Percentiles rank a stretch among this genome's conserved stretches.
These are phyloP conservation scores for Trachythela sp. DNA, from an alignment of 64 coral and sea anemone genomes.

Conservation along the genomic window DNA sequence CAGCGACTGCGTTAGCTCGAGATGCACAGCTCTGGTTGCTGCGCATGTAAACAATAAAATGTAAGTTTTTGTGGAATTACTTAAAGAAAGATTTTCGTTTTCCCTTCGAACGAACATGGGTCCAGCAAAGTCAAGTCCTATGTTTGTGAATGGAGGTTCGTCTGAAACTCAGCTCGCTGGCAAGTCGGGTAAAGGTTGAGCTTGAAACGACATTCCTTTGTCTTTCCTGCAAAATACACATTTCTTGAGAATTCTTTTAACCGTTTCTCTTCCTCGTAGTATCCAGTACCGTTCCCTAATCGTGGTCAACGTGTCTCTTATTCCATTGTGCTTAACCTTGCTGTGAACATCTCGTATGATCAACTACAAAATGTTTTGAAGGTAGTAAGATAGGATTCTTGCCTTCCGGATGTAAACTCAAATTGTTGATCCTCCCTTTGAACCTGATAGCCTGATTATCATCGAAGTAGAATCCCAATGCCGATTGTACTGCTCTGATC, in stretches of 20 bases:
- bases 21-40: not conserved
- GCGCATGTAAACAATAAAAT: constrained; percentile 15
- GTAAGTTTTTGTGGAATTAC: not conserved
- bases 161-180: not conserved
- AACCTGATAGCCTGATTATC: too few relatives aligned
- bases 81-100: not conserved
- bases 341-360: not conserved
- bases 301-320: constrained; percentile 1
- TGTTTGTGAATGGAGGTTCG: not conserved
- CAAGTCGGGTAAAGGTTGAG: not conserved
- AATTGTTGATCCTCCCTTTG: not conserved
- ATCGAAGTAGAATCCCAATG: too few relatives aligned
- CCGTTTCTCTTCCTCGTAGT: not conserved
- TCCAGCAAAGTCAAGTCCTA: not conserved
- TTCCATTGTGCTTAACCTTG: not conserved
- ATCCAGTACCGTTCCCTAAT: not conserved
- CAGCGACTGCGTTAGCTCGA: not conserved
- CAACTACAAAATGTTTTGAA: not conserved
- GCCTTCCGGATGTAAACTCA: not conserved
- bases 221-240: not conserved
- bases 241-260: not conserved
- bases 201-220: not conserved
- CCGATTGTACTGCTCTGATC: too few relatives aligned
- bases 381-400: not conserved
- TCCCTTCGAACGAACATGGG: not conserved